Evolutionary conservation across 2,797 vertebrate species (phyloP).

Genomic region (Triplophysa bombifrons): DNA sequence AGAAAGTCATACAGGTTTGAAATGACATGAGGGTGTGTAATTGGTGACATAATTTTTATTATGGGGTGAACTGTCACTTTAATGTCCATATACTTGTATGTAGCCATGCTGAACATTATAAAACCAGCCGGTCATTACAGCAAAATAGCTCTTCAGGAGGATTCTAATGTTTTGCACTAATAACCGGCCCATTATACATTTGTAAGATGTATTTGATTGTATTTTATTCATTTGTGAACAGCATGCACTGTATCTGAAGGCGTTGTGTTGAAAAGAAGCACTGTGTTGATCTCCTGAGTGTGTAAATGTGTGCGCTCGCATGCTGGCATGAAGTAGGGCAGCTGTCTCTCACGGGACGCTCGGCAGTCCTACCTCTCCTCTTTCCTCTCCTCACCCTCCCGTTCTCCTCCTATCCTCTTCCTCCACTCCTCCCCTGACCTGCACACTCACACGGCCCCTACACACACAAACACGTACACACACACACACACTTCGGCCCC

Average conservation of each 20-base stretch:
- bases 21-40: too few species aligned
- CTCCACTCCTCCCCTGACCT: constrained; percentile 36
- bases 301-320: constrained; percentile 43
- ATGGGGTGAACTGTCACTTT: neutral
- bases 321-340: constrained; percentile 66
- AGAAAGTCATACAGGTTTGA: too few species aligned
- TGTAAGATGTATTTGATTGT: constrained; percentile 12
- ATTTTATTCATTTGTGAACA: neutral
- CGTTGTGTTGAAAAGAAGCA: constrained; percentile 13
- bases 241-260: constrained; percentile 10
- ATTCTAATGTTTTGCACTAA: neutral
- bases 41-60: too few species aligned
- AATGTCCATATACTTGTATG: neutral
- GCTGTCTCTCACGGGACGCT: constrained; percentile 60
- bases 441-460: constrained; percentile 49
- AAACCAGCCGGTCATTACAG: neutral
- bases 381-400: constrained; percentile 47
- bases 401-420: constrained; percentile 56
- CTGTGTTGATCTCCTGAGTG: constrained; percentile 12
- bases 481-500: constrained; percentile 51
- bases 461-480: constrained; percentile 21
- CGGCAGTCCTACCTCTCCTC: constrained; percentile 53
- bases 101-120: neutral
- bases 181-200: neutral
- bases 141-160: neutral